phyloP scores from a whole-genome alignment of 2,113 vertebrate species.

The Polypterus senegalus region DNA sequence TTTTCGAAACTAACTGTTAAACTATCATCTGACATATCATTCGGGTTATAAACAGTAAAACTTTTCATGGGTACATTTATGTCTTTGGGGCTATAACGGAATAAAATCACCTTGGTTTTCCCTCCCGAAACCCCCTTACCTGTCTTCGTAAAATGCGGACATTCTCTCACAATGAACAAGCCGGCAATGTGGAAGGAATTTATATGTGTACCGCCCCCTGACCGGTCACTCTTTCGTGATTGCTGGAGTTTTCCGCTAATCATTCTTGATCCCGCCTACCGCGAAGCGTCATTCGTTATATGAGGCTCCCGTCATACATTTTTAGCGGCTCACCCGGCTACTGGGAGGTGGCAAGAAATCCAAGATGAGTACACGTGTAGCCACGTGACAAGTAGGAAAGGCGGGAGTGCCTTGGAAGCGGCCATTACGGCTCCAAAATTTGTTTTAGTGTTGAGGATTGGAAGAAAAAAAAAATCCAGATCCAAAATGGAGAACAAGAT shows the following conservation, averaged over 20 bases:
- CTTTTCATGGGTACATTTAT: no score
- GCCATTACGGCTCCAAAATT: neutral
- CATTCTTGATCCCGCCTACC: slow-evolving; percentile 20
- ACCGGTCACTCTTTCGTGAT: slow-evolving; percentile 25
- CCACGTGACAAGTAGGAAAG: no score
- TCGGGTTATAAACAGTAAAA: no score
- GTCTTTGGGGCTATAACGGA: no score
- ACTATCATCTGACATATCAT: no score
- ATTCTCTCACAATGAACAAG: slow-evolving; percentile 56
- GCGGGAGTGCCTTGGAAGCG: neutral
- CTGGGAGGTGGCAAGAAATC: neutral
- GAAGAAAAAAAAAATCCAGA: neutral
- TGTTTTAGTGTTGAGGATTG: neutral
- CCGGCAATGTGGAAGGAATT: slow-evolving; percentile 37
- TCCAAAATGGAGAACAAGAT: neutral
- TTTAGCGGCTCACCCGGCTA: no score
- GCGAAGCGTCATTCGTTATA: slow-evolving; percentile 16
- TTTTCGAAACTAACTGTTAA: no score
- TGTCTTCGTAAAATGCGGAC: slow-evolving; percentile 59
- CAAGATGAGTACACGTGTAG: no score
- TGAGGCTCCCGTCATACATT: no score
- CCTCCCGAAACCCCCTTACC: slow-evolving; percentile 31
- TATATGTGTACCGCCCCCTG: slow-evolving; percentile 38
- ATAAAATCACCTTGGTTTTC: neutral
- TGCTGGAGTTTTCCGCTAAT: slow-evolving; percentile 35